Evolutionary conservation across 2,797 vertebrate species (phyloP).

Genomic region (Sebastes matsubarae): DNA sequence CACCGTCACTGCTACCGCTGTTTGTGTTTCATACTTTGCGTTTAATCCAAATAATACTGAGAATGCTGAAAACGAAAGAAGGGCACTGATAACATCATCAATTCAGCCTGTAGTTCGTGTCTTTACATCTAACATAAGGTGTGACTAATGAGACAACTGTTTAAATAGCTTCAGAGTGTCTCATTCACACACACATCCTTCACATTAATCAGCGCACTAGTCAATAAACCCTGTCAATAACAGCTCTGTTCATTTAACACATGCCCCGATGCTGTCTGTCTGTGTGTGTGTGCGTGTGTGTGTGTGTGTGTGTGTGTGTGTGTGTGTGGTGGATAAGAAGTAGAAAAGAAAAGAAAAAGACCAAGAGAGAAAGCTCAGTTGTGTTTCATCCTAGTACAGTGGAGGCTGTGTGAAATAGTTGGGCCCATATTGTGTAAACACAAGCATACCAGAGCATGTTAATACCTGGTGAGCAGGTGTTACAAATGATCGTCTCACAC

Average conservation of each 20-base stretch:
- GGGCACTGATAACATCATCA: neutral
- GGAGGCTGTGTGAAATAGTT: neutral
- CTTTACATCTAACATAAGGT: conserved; percentile 4
- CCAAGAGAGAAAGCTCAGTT: neutral
- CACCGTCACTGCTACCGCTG: neutral
- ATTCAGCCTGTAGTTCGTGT: neutral
- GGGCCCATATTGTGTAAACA: neutral
- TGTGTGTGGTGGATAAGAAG: neutral
- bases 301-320: neutral
- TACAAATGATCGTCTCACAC: neutral
- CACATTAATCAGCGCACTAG: conserved; percentile 49
- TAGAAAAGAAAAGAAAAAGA: neutral
- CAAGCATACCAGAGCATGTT: neutral
- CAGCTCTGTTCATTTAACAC: conserved; percentile 39
- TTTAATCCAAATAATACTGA: neutral
- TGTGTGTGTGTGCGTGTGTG: neutral
- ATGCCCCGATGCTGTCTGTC: neutral
- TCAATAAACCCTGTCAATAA: conserved; percentile 58
- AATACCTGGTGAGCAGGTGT: neutral
- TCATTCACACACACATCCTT: conserved; percentile 36
- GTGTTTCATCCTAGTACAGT: neutral
- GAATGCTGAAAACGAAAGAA: neutral
- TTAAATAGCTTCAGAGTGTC: conserved; percentile 19
- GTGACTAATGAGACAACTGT: conserved; percentile 24
- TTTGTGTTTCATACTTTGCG: neutral